These are phyloP conservation scores for Clarias pachynema DNA, from an alignment of 2,797 vertebrate species.

Conservation along the genomic window DNA sequence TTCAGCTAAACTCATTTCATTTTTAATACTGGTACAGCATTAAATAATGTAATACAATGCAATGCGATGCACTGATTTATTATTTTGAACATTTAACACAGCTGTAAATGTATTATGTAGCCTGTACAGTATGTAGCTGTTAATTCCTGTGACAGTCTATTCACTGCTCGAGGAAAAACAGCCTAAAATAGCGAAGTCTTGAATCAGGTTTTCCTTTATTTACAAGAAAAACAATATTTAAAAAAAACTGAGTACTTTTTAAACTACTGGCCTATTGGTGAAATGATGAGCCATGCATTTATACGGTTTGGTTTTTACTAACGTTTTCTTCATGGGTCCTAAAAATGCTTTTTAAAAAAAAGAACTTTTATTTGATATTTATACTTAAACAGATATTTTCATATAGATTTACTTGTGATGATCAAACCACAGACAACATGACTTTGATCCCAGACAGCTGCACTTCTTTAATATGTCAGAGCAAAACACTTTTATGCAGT, in stretches of 20 bases:
- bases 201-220: background rate
- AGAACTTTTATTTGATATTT: background rate
- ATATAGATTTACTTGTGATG: background rate
- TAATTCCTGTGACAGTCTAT: background rate
- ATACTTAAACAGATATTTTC: background rate
- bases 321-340: background rate
- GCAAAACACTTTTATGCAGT: conserved; percentile 34
- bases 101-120: background rate
- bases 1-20: background rate
- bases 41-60: background rate
- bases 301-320: background rate
- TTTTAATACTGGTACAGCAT: background rate
- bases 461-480: conserved; percentile 30
- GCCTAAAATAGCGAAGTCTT: background rate
- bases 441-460: conserved; percentile 17
- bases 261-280: background rate
- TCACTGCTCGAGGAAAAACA: background rate
- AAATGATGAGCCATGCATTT: background rate
- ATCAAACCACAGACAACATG: conserved; percentile 24
- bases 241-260: background rate
- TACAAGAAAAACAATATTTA: too few relatives aligned
- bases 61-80: too few relatives aligned
- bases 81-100: background rate
- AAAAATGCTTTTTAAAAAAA: background rate
- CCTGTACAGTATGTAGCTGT: background rate